Conservation (phyloP, 2,797 vertebrate genomes). For the Dicrostonyx torquatus region DNA sequence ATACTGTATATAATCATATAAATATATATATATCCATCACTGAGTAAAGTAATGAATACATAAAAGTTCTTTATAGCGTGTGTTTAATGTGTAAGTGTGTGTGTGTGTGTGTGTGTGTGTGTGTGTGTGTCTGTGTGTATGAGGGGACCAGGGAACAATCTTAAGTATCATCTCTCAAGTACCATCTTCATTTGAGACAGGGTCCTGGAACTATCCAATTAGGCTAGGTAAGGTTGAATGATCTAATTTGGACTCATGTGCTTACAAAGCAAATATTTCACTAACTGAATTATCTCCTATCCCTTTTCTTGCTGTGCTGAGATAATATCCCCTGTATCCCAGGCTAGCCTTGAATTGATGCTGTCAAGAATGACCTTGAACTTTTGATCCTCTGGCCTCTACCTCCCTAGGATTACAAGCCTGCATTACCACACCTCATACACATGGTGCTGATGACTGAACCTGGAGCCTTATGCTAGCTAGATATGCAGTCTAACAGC, state of each 20-base stretch:
- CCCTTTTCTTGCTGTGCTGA: not conserved
- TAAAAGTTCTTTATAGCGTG: not conserved
- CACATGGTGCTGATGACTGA: not conserved
- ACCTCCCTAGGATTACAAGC: not conserved
- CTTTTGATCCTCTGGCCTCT: not conserved
- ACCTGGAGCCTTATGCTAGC: not conserved
- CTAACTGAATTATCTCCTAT: not conserved
- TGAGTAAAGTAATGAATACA: not conserved
- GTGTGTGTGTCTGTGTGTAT: too few species aligned
- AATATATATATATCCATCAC: not conserved
- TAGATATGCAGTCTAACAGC: not conserved
- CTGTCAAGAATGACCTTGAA: not conserved
- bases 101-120: not conserved
- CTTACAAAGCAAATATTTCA: not conserved
- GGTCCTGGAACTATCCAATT: not conserved
- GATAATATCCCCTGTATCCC: not conserved
- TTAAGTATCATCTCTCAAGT: not conserved
- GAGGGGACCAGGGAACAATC: not conserved
- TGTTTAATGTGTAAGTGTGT: not conserved
- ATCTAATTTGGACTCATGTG: not conserved
- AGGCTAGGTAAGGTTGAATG: not conserved
- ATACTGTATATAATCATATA: not conserved
- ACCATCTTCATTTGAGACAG: not conserved
- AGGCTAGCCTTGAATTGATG: not conserved
- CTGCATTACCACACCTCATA: not conserved